These are phyloP conservation scores for Apodemus agrarius DNA, from an alignment of 2,797 vertebrate species.

Conservation along the genomic window DNA sequence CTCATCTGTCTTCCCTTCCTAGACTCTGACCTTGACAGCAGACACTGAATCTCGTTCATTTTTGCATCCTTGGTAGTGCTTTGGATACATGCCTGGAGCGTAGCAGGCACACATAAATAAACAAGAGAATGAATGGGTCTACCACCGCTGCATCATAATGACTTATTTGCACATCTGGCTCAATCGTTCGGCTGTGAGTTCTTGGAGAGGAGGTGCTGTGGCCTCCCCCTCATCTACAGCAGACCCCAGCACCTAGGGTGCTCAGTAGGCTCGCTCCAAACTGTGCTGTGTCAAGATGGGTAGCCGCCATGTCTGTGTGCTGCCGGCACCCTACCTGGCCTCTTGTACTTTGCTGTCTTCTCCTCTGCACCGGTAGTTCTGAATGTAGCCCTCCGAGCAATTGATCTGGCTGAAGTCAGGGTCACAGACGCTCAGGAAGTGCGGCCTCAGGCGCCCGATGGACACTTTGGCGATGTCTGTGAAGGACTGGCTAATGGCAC, in stretches of 20 bases:
- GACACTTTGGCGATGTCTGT: slow-evolving; percentile 99
- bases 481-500: slow-evolving; percentile 98
- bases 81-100: background rate
- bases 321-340: slow-evolving; percentile 91
- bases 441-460: slow-evolving; percentile 96
- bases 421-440: slow-evolving; percentile 94
- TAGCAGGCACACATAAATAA: background rate
- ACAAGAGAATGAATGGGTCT: background rate
- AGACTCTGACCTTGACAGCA: background rate
- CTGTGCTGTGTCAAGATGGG: background rate
- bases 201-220: background rate
- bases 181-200: background rate
- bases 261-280: background rate
- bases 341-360: slow-evolving; percentile 92
- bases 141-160: background rate
- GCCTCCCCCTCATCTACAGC: background rate
- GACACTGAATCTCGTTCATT: background rate
- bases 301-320: rapidly evolving
- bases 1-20: background rate
- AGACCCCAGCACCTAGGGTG: background rate
- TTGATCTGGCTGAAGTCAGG: slow-evolving; percentile 92
- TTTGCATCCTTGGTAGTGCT: background rate
- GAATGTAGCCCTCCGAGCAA: slow-evolving; percentile 94
- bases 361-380: slow-evolving; percentile 92
- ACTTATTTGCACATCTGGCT: background rate